Evolutionary conservation across 2,888 invertebrate species (phyloP).

Genomic region (Caenorhabditis auriculariae): DNA sequence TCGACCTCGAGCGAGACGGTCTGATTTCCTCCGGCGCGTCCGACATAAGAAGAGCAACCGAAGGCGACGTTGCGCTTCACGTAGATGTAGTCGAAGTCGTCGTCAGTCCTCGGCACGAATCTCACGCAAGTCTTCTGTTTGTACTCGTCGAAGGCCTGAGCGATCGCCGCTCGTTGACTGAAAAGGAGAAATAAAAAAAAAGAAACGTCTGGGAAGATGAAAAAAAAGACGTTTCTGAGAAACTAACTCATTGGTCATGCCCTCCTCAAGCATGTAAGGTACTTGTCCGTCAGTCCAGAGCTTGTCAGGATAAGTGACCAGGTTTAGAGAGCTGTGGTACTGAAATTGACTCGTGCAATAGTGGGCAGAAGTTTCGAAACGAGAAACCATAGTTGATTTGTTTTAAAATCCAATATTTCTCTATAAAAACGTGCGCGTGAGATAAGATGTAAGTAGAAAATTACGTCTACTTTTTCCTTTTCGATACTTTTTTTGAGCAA

Average conservation of each 20-base stretch:
- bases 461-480: no score
- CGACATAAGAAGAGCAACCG: slow-evolving; percentile 77
- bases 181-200: slow-evolving; percentile 1
- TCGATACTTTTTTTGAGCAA: background rate
- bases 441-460: background rate
- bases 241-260: slow-evolving; percentile 57
- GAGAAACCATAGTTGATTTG: no score
- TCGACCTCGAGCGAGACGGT: slow-evolving; percentile 72
- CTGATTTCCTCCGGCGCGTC: slow-evolving; percentile 76
- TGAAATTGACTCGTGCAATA: slow-evolving; percentile 21
- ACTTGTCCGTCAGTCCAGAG: slow-evolving; percentile 58
- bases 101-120: slow-evolving; percentile 71
- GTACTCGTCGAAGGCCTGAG: slow-evolving; percentile 71
- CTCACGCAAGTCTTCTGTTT: slow-evolving; percentile 72
- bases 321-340: slow-evolving; percentile 62
- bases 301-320: slow-evolving; percentile 63
- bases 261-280: slow-evolving; percentile 62
- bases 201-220: background rate
- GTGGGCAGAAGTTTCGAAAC: background rate
- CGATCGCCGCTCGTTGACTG: slow-evolving; percentile 66
- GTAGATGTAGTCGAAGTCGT: slow-evolving; percentile 70
- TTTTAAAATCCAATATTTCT: background rate
- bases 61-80: slow-evolving; percentile 68
- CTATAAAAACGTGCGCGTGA: background rate
- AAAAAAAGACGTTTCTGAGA: no score